Evolutionary conservation across 2,888 invertebrate species (phyloP).

Genomic region (Meghimatium bilineatum): DNA sequence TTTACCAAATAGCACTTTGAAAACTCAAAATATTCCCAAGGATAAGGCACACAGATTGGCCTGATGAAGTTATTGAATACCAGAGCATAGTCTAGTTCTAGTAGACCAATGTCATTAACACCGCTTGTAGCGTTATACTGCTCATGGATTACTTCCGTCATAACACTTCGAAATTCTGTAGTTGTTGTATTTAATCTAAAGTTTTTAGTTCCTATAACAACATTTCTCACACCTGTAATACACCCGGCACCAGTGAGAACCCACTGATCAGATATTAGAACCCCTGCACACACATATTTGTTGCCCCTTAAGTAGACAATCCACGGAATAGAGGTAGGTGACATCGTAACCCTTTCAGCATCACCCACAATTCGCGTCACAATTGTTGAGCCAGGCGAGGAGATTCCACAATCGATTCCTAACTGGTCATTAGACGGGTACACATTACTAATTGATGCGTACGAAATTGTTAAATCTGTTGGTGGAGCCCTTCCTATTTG

Average conservation of each 20-base stretch:
- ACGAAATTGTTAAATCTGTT: background rate
- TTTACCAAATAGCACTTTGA: background rate
- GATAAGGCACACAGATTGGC: background rate
- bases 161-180: background rate
- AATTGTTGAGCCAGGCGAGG: too few relatives aligned
- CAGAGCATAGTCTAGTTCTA: background rate
- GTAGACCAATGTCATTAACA: background rate
- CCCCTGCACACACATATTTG: background rate
- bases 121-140: too few relatives aligned
- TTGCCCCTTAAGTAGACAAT: background rate
- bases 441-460: background rate
- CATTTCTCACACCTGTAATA: too few relatives aligned
- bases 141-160: background rate
- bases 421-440: background rate
- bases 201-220: background rate
- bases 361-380: too few relatives aligned
- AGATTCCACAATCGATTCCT: background rate
- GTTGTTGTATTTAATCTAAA: background rate
- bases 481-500: background rate
- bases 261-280: background rate
- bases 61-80: background rate
- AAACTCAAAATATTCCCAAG: too few relatives aligned
- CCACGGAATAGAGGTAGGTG: background rate
- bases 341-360: background rate
- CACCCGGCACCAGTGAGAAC: background rate